Evolutionary conservation across 2,113 vertebrate genomes (phyloP), one percentile per base, ranked within the genome.

Genomic region (Cairina moschata): DNA sequence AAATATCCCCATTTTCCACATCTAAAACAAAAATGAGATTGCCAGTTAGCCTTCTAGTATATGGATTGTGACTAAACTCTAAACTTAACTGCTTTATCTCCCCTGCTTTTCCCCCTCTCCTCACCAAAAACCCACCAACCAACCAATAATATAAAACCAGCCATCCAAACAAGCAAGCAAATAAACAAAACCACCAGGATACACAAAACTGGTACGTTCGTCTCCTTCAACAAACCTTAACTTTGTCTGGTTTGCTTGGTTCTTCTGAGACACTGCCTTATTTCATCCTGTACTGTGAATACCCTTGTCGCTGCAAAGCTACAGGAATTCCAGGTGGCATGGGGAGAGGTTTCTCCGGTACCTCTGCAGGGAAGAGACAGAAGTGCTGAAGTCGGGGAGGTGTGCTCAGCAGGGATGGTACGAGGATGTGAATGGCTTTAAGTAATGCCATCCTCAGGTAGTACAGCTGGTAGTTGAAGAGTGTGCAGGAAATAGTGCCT

Each of bases 401-500:
- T 88, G 52, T 48, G n/a, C 42, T 65, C 56, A 71, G 46, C 11
- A 60, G 62, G n/a, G 40, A 25, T 77, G 52, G 20, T 50, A 42
- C 0, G 8, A 23, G 29, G 50, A n/a, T 28, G 54, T 23, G 44
- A 58, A 21, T 4, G 5, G 63, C 54, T 77, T 44, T 46, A 48
- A 42, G 36, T 55, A 44, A 18, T 22, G 25, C 55, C 25, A 21
- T 32, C 28, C 6, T 8, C 15, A 4, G 11, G 25, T 52, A 46
- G 36, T 28, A 73, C 10, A 52, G 17, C 15, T 44, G 13, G 26
- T 22, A 23, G 15, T 23, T 55, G 68, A 50, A 56, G 46, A 76
- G 20, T 17, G 22, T 50, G 79, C 31, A 22, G 0, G 5, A 76
- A 46, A 54, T 69, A 42, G 26, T 38, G 14, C 0, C 0, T 58